Conservation (phyloP, 1,140 invertebrate species). For the Diachasmimorpha longicaudata region DNA sequence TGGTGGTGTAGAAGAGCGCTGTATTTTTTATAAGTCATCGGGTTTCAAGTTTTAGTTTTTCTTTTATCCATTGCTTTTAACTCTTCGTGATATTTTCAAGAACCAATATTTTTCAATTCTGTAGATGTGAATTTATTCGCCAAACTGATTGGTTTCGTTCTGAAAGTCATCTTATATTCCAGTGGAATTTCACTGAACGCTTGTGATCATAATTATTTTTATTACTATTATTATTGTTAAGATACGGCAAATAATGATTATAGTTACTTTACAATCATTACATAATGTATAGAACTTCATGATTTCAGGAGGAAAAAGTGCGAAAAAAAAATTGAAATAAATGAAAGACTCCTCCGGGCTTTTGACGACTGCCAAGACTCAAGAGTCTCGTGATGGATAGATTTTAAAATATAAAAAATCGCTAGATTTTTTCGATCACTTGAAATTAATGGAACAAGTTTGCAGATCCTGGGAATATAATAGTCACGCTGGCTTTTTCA, state of each 20-base stretch:
- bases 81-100: background rate
- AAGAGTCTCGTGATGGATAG: background rate
- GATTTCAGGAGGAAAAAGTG: background rate
- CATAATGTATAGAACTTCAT: background rate
- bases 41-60: background rate
- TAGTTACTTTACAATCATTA: background rate
- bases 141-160: background rate
- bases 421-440: background rate
- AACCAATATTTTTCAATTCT: background rate
- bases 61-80: background rate
- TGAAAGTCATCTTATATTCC: background rate
- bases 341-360: background rate
- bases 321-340: background rate
- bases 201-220: background rate
- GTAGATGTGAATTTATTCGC: background rate
- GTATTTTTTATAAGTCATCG: background rate
- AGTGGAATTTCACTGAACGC: slow-evolving; percentile 6
- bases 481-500: background rate
- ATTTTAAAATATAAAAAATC: background rate
- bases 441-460: background rate
- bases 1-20: background rate
- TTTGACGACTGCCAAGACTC: background rate
- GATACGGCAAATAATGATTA: background rate
- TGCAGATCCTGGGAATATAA: background rate
- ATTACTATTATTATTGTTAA: background rate